phyloP scores from a whole-genome alignment of 2,113 vertebrate species.

The Emydocephalus ijimae region DNA sequence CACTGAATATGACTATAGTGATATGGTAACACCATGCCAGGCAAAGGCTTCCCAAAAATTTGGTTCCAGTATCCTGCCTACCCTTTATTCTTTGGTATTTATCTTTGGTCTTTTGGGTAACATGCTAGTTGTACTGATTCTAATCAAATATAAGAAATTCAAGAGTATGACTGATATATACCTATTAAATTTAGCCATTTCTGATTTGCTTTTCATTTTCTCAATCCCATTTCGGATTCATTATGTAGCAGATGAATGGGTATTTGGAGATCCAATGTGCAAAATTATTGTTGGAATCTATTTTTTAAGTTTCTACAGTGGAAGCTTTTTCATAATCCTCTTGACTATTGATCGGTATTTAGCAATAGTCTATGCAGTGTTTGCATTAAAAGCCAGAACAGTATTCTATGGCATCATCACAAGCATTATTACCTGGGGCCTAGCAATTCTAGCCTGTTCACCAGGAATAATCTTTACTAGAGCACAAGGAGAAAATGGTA shows the following conservation, averaged over 20 bases:
- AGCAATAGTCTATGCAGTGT: constrained; percentile 86
- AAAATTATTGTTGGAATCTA: constrained; percentile 68
- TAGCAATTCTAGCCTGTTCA: constrained; percentile 64
- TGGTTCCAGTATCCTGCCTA: constrained; percentile 66
- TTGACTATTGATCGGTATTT: constrained; percentile 90
- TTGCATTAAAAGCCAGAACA: constrained; percentile 75
- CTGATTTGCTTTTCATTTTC: constrained; percentile 80
- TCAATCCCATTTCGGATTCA: constrained; percentile 84
- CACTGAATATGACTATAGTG: constrained; percentile 33
- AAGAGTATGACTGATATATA: constrained; percentile 87
- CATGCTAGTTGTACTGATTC: constrained; percentile 78
- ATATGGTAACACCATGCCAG: accelerated
- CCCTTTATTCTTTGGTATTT: constrained; percentile 77
- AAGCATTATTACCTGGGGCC: constrained; percentile 71
- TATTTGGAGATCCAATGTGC: constrained; percentile 75
- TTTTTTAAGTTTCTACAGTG: constrained; percentile 66
- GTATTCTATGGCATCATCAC: constrained; percentile 69
- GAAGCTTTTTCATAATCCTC: constrained; percentile 82
- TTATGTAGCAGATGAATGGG: constrained; percentile 70
- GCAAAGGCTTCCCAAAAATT: background rate
- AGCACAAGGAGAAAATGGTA: accelerated
- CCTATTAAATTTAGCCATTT: constrained; percentile 83
- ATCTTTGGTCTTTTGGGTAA: constrained; percentile 81
- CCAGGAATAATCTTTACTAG: constrained; percentile 67
- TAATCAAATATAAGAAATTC: constrained; percentile 70